phyloP scores from a whole-genome alignment of 92 coral and sea anemone genomes.

The Chrysogorgia sp. region DNA sequence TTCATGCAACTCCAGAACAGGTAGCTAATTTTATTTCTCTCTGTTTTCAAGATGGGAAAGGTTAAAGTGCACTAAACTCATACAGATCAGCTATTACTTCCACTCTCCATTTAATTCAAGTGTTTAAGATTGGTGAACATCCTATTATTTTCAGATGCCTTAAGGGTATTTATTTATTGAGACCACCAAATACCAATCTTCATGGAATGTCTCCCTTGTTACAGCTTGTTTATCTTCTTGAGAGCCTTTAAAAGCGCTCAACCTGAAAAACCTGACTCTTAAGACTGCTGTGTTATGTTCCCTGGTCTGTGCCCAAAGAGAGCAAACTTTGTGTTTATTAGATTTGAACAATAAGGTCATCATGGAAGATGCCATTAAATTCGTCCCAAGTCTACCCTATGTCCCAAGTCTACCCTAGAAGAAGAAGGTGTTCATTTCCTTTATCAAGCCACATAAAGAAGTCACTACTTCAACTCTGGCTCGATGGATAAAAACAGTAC shows the following conservation, averaged over 20 bases:
- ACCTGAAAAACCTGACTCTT: slow-evolving; percentile 21
- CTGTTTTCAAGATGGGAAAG: slow-evolving; percentile 33
- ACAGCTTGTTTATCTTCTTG: slow-evolving; percentile 6
- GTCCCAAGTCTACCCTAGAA: slow-evolving; percentile 26
- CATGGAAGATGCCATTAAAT: not conserved
- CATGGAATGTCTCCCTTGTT: slow-evolving; percentile 43
- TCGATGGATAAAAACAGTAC: slow-evolving; percentile 56
- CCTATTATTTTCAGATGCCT: slow-evolving; percentile 26
- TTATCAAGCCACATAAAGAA: slow-evolving; percentile 58
- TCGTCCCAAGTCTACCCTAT: not conserved
- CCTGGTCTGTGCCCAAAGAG: slow-evolving; percentile 29
- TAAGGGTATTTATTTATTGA: slow-evolving; percentile 6
- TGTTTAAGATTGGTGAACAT: slow-evolving; percentile 14
- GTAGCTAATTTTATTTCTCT: slow-evolving; percentile 36
- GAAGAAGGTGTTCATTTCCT: slow-evolving; percentile 58
- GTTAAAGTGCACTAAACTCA: slow-evolving; percentile 51
- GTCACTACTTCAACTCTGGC: slow-evolving; percentile 52
- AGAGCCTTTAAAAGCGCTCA: slow-evolving; percentile 13
- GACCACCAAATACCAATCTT: slow-evolving; percentile 24
- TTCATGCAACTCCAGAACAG: slow-evolving; percentile 46
- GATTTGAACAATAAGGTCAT: not conserved
- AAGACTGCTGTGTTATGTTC: slow-evolving; percentile 40
- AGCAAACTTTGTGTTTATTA: slow-evolving; percentile 23
- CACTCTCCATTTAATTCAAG: not conserved
- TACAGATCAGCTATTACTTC: slow-evolving; percentile 46